Percentiles rank a stretch among this genome's conserved stretches.
phyloP scores from a whole-genome alignment of 35 echinoderm and acorn worm species.

The Stichopus chloronotus region DNA sequence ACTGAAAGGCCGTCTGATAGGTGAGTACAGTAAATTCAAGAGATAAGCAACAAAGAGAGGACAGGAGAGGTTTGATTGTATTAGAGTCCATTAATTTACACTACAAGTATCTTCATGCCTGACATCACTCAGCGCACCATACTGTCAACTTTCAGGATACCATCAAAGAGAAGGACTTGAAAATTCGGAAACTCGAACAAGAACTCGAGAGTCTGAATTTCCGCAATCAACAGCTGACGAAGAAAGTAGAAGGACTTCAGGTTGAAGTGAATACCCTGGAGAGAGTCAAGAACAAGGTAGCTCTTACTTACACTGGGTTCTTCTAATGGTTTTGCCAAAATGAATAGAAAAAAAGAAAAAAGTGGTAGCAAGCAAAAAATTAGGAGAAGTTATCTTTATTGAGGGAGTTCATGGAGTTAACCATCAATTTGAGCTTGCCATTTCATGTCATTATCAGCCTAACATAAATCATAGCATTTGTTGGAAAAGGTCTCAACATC shows the following conservation, averaged over 20 bases:
- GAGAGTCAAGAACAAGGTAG: conserved; percentile 84
- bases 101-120: neutral
- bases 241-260: conserved; percentile 90
- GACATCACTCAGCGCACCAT: neutral
- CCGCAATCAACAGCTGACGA: conserved; percentile 97
- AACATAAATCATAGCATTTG: too few relatives aligned
- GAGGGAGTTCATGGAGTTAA: neutral
- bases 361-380: too few relatives aligned
- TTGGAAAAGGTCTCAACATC: too few relatives aligned
- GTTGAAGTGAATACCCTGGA: conserved; percentile 75
- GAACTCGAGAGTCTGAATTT: conserved; percentile 95
- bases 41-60: too few relatives aligned
- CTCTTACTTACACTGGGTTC: neutral
- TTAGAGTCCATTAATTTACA: neutral
- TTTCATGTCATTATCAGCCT: too few relatives aligned
- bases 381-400: neutral
- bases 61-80: neutral
- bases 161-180: conserved; percentile 87
- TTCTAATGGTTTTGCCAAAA: neutral
- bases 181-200: conserved; percentile 94
- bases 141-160: conserved; percentile 60
- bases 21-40: too few relatives aligned
- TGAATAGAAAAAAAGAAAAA: too few relatives aligned
- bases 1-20: too few relatives aligned
- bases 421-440: neutral